Base-by-base conservation (phyloP, 1,140 invertebrate species). In the Trachymyrmex cornetzi region DNA sequence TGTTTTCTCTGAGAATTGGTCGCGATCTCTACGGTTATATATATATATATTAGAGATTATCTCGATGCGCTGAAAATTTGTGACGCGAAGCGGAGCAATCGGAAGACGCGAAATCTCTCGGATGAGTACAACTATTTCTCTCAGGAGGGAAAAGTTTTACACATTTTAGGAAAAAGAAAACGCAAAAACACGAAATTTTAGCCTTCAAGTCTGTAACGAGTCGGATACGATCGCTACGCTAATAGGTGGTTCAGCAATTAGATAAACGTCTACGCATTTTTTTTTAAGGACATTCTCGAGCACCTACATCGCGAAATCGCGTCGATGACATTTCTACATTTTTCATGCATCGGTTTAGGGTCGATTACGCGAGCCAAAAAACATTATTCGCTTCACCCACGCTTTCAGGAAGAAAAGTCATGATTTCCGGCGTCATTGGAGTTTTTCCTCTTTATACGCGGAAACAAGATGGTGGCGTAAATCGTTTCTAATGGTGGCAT, bases 391-490 rank as follows among this genome's bases (percentile, higher is more conserved):
- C 6, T n/a, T 34, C 30, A 48, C 24, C 27, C n/a, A 24, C 14
- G 9, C 27, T 6, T 5, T 16, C 4, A 11, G 3, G 12, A 24
- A 80, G 16, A 9, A 66, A 30, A 22, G 22, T 5, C 12, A 16
- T 7, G 9, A 75, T 63, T 75, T 74, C 38, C 80, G 57, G 34
- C 48, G 5, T 74, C 61, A n/a, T 5, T 14, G 19, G 19, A 50
- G 12, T 85, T 90, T 72, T 85, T 90, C 38, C 27, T 82, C 38
- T 50, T 38, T 30, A 34, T 24, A 57, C n/a, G n/a, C 64, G 59
- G 66, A 89, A 86, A 87, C 89, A 91, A 91, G 77, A 91, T 91
- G 90, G 89, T 77, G 89, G 89, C 66, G 59, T 69, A 89, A 91
- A 91, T 89, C 50, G 59, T 71, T 87, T 87, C 74, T 72, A 87